Percentiles rank a stretch among this genome's conserved stretches.
Evolutionary conservation across 2,888 invertebrate genomes (phyloP).

Genomic region (Erebia aethiops): DNA sequence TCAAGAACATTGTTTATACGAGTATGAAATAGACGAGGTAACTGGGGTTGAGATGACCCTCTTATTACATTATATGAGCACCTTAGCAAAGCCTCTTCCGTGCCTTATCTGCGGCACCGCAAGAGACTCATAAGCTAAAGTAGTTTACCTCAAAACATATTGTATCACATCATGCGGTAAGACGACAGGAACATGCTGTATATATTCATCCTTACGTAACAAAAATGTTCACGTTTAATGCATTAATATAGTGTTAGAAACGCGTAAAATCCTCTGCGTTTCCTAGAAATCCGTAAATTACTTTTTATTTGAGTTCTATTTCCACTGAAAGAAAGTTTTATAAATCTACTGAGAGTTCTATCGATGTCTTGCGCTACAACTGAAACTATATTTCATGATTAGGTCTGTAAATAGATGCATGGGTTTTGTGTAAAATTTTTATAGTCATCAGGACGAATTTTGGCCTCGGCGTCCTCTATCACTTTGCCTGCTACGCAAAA

Average conservation of each 20-base stretch:
- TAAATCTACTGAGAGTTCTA: too few species aligned
- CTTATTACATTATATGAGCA: conserved; percentile 73
- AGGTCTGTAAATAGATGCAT: too few species aligned
- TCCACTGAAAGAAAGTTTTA: too few species aligned
- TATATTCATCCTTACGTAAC: conserved; percentile 61
- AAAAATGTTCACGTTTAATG: conserved; percentile 50
- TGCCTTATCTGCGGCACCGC: conserved; percentile 76
- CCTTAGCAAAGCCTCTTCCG: conserved; percentile 71
- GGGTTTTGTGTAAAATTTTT: too few species aligned
- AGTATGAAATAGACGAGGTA: conserved; percentile 64
- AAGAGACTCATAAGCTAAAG: conserved; percentile 76
- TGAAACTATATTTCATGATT: too few species aligned
- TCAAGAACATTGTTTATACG: conserved; percentile 48
- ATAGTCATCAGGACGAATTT: too few species aligned
- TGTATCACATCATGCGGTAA: conserved; percentile 76
- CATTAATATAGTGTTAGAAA: neutral
- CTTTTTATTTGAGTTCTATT: too few species aligned
- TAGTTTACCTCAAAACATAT: conserved; percentile 78
- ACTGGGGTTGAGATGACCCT: conserved; percentile 61
- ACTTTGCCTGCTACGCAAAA: too few species aligned
- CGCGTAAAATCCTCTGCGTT: too few species aligned
- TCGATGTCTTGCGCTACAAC: too few species aligned
- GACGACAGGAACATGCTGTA: conserved; percentile 64
- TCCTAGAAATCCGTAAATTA: too few species aligned
- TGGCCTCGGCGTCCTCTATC: too few species aligned